These are phyloP conservation scores for Acleris laterana DNA, from an alignment of 2,888 invertebrate genomes.

Conservation along the genomic window DNA sequence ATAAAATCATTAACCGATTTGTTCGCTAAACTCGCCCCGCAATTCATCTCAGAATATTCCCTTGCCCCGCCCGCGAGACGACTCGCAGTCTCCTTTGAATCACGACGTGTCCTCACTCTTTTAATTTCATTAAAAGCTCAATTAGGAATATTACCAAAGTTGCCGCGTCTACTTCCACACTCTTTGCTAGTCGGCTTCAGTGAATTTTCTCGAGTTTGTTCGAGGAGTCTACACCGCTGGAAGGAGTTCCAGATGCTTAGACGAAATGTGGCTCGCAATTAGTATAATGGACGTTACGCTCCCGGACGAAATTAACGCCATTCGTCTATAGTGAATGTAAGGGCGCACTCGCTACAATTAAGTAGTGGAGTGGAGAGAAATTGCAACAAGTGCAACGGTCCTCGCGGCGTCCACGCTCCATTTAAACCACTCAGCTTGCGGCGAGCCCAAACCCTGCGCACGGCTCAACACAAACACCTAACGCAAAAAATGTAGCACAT, in stretches of 20 bases:
- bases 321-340: conserved; percentile 73
- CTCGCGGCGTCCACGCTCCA: conserved; percentile 71
- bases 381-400: conserved; percentile 80
- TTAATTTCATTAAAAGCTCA: conserved; percentile 83
- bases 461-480: conserved; percentile 57
- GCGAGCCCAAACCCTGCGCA: conserved; percentile 55
- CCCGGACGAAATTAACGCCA: conserved; percentile 72
- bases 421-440: conserved; percentile 74
- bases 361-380: conserved; percentile 73
- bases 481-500: conserved; percentile 37
- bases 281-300: conserved; percentile 81
- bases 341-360: conserved; percentile 74
- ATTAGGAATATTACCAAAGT: conserved; percentile 80
- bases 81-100: conserved; percentile 61
- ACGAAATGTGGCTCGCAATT: conserved; percentile 82
- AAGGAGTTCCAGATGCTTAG: conserved; percentile 77
- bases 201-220: conserved; percentile 76
- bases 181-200: conserved; percentile 73
- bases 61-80: conserved; percentile 60
- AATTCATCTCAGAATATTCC: conserved; percentile 80
- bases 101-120: conserved; percentile 75
- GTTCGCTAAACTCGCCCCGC: conserved; percentile 73
- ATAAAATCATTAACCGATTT: conserved; percentile 74
- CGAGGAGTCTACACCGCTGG: conserved; percentile 65
- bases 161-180: conserved; percentile 73